Conservation (phyloP, 1,140 invertebrate species). For the Dinoponera quadriceps region DNA sequence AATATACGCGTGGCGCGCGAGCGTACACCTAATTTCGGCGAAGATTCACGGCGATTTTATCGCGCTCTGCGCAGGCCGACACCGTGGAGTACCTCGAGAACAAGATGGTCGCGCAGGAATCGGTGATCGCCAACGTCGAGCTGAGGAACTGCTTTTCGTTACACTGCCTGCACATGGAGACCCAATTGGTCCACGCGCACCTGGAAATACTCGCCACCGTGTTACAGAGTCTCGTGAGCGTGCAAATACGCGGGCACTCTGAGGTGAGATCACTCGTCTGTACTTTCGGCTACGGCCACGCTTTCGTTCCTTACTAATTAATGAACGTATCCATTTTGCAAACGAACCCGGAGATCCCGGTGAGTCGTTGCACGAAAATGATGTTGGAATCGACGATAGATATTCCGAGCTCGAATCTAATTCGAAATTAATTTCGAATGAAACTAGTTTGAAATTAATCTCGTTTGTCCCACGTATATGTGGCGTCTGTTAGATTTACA, state of each 20-base stretch:
- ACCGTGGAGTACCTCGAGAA: slow-evolving; percentile 90
- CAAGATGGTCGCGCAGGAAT: slow-evolving; percentile 90
- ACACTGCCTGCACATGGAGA: slow-evolving; percentile 91
- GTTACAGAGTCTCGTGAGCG: slow-evolving; percentile 87
- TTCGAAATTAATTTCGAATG: no score
- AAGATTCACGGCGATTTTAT: slow-evolving; percentile 9
- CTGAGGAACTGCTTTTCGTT: slow-evolving; percentile 90
- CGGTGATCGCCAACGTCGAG: slow-evolving; percentile 90
- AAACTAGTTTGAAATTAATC: no score
- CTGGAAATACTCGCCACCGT: slow-evolving; percentile 89
- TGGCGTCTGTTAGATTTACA: no score
- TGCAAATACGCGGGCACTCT: slow-evolving; percentile 88
- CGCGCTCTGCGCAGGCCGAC: slow-evolving; percentile 84
- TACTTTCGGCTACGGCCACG: neutral
- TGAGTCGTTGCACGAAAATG: slow-evolving; percentile 23
- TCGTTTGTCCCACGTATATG: no score
- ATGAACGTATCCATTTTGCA: slow-evolving; percentile 31
- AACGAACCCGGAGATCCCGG: slow-evolving; percentile 1
- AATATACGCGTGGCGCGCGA: neutral
- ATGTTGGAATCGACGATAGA: no score
- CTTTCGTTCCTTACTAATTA: neutral
- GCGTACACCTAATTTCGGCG: neutral
- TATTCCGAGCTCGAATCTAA: no score
- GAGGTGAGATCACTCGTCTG: slow-evolving; percentile 85
- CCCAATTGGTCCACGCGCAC: slow-evolving; percentile 90